Percentiles rank a stretch among this genome's conserved stretches.
phyloP scores from a whole-genome alignment of 2,888 invertebrate species.

The Eupithecia tripunctaria region DNA sequence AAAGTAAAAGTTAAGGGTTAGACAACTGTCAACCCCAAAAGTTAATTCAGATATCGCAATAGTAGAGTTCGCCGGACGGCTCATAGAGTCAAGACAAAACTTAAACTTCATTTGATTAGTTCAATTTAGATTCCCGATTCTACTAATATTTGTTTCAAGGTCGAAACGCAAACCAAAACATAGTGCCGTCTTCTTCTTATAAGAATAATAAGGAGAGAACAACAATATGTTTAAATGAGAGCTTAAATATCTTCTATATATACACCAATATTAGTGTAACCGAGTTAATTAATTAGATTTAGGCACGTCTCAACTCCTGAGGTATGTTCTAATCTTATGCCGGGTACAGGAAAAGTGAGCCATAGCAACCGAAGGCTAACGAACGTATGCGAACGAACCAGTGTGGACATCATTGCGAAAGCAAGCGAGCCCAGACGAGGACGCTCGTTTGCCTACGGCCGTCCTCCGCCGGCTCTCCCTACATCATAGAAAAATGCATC shows the following conservation, averaged over 20 bases:
- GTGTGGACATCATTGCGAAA: too few species aligned
- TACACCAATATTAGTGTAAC: background rate
- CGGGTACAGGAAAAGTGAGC: too few species aligned
- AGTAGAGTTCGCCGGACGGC: background rate
- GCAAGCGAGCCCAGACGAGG: too few species aligned
- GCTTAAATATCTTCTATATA: background rate
- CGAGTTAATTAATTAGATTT: background rate
- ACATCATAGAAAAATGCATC: too few species aligned
- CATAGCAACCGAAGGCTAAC: too few species aligned
- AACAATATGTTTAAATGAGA: background rate
- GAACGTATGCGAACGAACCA: too few species aligned
- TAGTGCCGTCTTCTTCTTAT: background rate
- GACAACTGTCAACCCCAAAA: background rate
- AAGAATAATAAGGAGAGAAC: background rate
- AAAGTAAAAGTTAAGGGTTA: background rate
- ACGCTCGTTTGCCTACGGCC: too few species aligned
- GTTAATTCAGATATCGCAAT: background rate
- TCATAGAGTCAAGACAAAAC: background rate
- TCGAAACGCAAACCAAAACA: background rate
- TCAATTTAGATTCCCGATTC: background rate
- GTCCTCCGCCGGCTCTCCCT: too few species aligned
- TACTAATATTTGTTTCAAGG: background rate
- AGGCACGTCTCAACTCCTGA: background rate
- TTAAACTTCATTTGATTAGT: background rate
- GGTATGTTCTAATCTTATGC: too few species aligned